A percentile compares a stretch with the other conserved stretches of the same genome.
These are phyloP conservation scores for Ageneiosus marmoratus DNA, from an alignment of 2,113 vertebrate genomes.

Conservation along the genomic window DNA sequence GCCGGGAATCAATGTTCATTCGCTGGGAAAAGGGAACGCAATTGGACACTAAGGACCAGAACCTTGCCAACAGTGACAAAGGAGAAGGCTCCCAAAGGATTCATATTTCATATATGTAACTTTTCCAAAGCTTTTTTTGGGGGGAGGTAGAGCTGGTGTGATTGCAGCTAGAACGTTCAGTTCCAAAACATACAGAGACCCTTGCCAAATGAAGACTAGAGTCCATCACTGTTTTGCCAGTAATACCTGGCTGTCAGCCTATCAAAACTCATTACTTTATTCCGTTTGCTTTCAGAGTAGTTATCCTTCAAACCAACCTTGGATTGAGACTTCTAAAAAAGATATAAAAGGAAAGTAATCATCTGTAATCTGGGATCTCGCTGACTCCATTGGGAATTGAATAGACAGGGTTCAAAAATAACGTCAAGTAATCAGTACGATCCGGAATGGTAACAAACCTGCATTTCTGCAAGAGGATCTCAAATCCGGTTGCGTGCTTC, in stretches of 20 bases:
- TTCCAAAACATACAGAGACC: slow-evolving; percentile 67
- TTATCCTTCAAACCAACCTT: slow-evolving; percentile 24
- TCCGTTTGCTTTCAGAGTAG: neutral
- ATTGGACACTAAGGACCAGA: slow-evolving; percentile 58
- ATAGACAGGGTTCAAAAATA: neutral
- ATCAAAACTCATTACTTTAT: slow-evolving; percentile 29
- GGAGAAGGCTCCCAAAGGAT: slow-evolving; percentile 62
- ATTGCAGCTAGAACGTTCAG: slow-evolving; percentile 49
- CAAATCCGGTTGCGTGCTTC: slow-evolving; percentile 30
- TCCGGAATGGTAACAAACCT: slow-evolving; percentile 52
- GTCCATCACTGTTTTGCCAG: neutral
- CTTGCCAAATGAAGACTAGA: slow-evolving; percentile 56
- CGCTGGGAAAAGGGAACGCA: slow-evolving; percentile 65
- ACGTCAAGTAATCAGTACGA: slow-evolving; percentile 64
- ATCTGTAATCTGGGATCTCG: neutral
- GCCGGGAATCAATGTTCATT: slow-evolving; percentile 39
- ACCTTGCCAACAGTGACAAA: slow-evolving; percentile 71
- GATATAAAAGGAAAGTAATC: neutral
- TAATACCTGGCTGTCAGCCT: slow-evolving; percentile 30
- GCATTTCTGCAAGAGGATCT: slow-evolving; percentile 51
- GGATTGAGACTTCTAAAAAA: slow-evolving; percentile 54
- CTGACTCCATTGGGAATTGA: neutral
- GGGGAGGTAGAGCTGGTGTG: slow-evolving; percentile 32
- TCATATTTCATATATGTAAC: slow-evolving; percentile 62
- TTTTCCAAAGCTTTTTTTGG: slow-evolving; percentile 57